Base-by-base conservation (phyloP, 2,888 invertebrate genomes). In the Melanotus villosus region DNA sequence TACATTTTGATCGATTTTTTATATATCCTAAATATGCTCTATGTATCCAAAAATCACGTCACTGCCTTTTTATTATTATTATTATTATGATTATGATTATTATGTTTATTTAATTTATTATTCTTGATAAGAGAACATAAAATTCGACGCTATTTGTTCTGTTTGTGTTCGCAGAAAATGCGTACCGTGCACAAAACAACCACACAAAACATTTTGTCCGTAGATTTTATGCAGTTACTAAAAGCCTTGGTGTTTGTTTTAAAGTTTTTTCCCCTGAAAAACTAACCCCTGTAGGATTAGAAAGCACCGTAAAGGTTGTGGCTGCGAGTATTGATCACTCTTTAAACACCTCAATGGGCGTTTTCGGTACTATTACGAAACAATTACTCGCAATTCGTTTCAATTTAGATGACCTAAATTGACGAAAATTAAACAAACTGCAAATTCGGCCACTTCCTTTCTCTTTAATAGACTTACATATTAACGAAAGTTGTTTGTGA, bases 21-120 rank as follows among this genome's bases (percentile, higher is more conserved):
- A n/a, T 50, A 60, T 68, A 47, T 45, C 26, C 14, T 54, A 36
- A 36, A 19, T n/a, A n/a, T 19, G 45, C 34, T 58, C 47, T 57
- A 26, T 54, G 26, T 56, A 56, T 62, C 45, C 41, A 67, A 67
- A 66, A 62, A 65, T 65, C 57, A 65, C 56, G 65, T 56, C 56
- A 65, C 65, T 57, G 63, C 63, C 63, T 63, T 63, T 32, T 52
- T 38, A 32, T 19, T 18, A 32, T 18, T 50, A 56, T 34, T 34
- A 32, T 32, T 50, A n/a, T n/a, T n/a, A n/a, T n/a, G n/a, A n/a
- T n/a, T n/a, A n/a, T n/a, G n/a, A n/a, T n/a, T n/a, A n/a, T n/a
- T n/a, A n/a, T n/a, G n/a, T n/a, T n/a, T n/a, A n/a, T n/a, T n/a
- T n/a, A 18, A 5, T 50, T 32, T 50, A 32, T 26, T 50, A 50